Evolutionary conservation across 2,797 vertebrate genomes (phyloP), one percentile per base, ranked within the genome.

Genomic region (Xenopus petersii): DNA sequence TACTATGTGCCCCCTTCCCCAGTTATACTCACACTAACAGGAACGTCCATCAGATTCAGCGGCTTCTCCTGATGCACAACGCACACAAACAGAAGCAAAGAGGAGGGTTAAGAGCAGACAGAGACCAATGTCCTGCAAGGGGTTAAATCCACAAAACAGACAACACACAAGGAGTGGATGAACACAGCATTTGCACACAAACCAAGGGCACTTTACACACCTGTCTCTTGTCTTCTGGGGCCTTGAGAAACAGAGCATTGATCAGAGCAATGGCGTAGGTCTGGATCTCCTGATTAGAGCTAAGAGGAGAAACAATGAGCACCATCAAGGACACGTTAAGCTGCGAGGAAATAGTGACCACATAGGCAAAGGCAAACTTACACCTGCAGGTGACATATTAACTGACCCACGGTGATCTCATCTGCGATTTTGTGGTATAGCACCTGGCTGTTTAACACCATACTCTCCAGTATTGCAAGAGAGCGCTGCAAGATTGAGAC

Each of bases 201-300:
- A 42, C 15, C 11, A 17, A 48, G 13, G 56, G 64, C 66, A 11
- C 76, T 73, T 65, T 58, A 73, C 70, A 91, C 81, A 98, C 98
- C 98, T 98, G 97, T 80, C 96, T 91, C 80, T 96, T 93, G 85
- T 99, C 97, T 86, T 98, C 97, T 0, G 97, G 97, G 4, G 98
- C 95, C 87, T 99, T 99, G 85, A 99, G 92, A 87, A 98, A 99
- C 68, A 99, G 94, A 48, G 98, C 98, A 0, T 99, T 99, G 87
- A 99, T 99, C 84, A 99, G 92, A 49, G 98, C 98, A 49, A 99
- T 97, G 83, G 97, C 95, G 1, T 99, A 98, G 0, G 97, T 99
- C 89, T 99, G 98, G 85, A 99, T 99, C 89, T 99, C 98, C 88
- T 98, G 96, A 88, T 99, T 99, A 81, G 96, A 98, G 84, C 98